Evolutionary conservation across 30 jellyfish, hydroid and myxozoan species (phyloP).

Genomic region (Morbakka virulenta): DNA sequence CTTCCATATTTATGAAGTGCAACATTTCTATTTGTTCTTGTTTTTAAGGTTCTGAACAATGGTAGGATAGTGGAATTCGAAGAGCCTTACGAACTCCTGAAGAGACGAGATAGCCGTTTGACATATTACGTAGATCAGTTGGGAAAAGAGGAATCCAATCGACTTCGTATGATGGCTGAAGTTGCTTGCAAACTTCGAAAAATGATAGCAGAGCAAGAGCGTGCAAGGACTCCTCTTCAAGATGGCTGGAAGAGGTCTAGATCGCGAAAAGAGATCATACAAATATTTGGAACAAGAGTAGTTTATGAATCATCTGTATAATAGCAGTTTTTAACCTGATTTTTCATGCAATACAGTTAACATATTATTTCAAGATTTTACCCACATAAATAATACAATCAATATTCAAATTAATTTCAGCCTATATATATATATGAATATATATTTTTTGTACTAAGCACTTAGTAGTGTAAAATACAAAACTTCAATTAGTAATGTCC

Average conservation of each 20-base stretch:
- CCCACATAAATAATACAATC: no score
- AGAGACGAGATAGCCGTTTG: constrained; percentile 10
- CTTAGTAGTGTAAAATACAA: no score
- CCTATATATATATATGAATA: no score
- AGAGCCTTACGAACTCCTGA: constrained; percentile 28
- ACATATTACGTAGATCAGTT: constrained; percentile 30
- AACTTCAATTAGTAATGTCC: no score
- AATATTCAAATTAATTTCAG: no score
- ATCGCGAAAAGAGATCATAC: neutral
- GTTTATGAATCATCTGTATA: neutral
- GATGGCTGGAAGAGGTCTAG: neutral
- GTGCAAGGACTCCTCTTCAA: neutral
- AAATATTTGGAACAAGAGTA: neutral
- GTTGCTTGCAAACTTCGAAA: neutral
- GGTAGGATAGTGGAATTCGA: constrained; percentile 58
- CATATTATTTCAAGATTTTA: no score
- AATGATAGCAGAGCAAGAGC: neutral
- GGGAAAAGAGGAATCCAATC: constrained; percentile 10
- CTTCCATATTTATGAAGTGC: no score
- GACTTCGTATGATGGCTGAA: constrained; percentile 3
- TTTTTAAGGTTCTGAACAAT: constrained; percentile 50
- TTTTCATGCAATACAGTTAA: no score
- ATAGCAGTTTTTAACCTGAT: no score
- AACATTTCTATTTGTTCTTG: no score
- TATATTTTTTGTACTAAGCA: no score